phyloP scores from a whole-genome alignment of 2,113 vertebrate species.

The Prolemur simus region DNA sequence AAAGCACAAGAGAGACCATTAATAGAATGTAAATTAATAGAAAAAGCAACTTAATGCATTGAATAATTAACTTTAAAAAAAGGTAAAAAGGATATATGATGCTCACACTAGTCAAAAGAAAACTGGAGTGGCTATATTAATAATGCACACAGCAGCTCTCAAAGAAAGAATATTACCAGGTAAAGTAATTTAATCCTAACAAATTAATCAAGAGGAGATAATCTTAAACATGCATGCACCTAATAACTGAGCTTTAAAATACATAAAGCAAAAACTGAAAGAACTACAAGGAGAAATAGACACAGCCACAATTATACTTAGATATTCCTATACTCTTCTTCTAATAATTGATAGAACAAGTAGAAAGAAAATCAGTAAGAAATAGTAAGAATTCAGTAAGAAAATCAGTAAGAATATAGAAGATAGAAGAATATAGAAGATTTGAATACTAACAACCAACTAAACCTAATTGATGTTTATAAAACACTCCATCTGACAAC shows the following conservation, averaged over 20 bases:
- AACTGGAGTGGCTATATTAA: neutral
- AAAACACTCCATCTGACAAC: rapidly evolving
- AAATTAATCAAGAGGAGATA: neutral
- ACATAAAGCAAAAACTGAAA: neutral
- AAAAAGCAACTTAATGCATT: too few relatives aligned
- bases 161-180: neutral
- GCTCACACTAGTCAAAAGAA: neutral
- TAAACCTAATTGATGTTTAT: rapidly evolving
- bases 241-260: neutral
- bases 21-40: too few relatives aligned
- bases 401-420: too few relatives aligned
- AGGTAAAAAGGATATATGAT: neutral
- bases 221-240: neutral
- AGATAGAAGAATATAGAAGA: neutral
- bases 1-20: too few relatives aligned
- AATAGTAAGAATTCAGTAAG: too few relatives aligned
- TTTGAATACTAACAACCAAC: rapidly evolving
- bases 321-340: neutral
- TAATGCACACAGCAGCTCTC: too few relatives aligned
- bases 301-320: neutral
- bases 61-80: too few relatives aligned
- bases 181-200: neutral
- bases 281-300: neutral
- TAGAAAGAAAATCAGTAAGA: neutral
- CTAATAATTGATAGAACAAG: neutral